Base-by-base conservation (phyloP, 2,113 vertebrate species). In the Odocoileus virginianus region DNA sequence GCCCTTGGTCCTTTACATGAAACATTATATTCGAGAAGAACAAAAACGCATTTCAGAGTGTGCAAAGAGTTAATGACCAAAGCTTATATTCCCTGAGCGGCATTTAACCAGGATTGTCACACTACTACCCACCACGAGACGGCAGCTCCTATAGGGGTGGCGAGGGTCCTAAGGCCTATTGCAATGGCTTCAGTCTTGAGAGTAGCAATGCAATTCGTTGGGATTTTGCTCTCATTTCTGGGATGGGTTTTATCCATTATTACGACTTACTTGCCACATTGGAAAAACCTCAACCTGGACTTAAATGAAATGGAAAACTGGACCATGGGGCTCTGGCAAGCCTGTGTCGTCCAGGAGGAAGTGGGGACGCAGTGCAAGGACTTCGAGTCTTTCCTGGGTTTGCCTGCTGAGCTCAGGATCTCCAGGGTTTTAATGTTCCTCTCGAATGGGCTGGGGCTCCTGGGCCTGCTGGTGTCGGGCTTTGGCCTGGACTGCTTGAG, bases 281-380 rank as follows among this genome's bases (percentile, higher is more conserved):
- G 99, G 99, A 99, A 99, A 95, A 99, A 99, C 1, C 99, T 99
- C 97, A 99, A 99, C 64, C 99, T 99, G 47, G 99, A 99, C 27
- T 98, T 99, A 95, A 99, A 99, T 2, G 98, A 99, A 79, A 98
- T 99, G 98, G 99, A 99, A 98, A 99, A 99, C 98, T 99, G 99
- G 99, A 99, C 98, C 86, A 98, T 98, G 55, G 99, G 99, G 45
- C 98, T 99, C 74, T 99, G 99, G 99, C 99, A 99, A 98, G 98
- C 97, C 58, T 99, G 99, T 55, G 98, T 99, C 85, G 98, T 99
- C 92, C 99, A 99, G 0, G 98, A 99, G 1, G 98, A 99, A 98
- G 99, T 98, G 43, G 99, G 99, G 40, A 96, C 97, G 78, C 99
- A 99, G 33, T 99, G 99, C 94, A 99, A 99, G 93, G 99, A 98